Conservation (phyloP, 2,113 vertebrate genomes). For the Miniopterus natalensis region DNA sequence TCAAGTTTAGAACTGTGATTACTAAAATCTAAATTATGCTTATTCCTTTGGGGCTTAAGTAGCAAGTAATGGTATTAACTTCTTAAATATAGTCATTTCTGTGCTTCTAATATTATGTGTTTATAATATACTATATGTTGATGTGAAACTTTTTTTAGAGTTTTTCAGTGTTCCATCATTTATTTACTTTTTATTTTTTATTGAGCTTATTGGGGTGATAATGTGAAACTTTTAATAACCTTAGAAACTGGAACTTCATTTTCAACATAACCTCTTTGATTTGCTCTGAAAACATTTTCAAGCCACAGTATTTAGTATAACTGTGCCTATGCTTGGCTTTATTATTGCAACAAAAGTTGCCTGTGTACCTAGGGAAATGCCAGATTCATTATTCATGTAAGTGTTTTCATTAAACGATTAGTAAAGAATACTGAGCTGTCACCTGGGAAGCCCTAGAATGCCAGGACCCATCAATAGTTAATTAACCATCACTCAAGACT, state of each 20-base stretch:
- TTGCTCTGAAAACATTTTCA: background rate
- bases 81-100: background rate
- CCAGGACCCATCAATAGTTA: slow-evolving; percentile 58
- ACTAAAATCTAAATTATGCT: slow-evolving; percentile 16
- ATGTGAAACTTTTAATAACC: background rate
- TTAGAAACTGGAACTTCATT: slow-evolving; percentile 28
- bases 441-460: slow-evolving; percentile 11
- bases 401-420: slow-evolving; percentile 69
- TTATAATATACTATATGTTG: background rate
- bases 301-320: background rate
- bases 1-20: background rate
- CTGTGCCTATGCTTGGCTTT: background rate
- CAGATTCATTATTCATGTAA: slow-evolving; percentile 64
- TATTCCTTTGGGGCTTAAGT: background rate
- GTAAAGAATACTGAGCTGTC: slow-evolving; percentile 48
- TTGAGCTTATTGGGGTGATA: background rate
- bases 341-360: slow-evolving; percentile 31
- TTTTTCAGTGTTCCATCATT: background rate
- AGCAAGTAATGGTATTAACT: background rate
- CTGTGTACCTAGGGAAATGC: slow-evolving; percentile 28
- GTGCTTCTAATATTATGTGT: background rate
- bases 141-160: background rate
- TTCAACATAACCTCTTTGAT: background rate
- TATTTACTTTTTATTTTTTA: background rate
- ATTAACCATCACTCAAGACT: background rate